Percentiles rank a stretch among this genome's conserved stretches.
phyloP scores from a whole-genome alignment of 1,140 invertebrate genomes.

The Chrysomallon squamiferum region DNA sequence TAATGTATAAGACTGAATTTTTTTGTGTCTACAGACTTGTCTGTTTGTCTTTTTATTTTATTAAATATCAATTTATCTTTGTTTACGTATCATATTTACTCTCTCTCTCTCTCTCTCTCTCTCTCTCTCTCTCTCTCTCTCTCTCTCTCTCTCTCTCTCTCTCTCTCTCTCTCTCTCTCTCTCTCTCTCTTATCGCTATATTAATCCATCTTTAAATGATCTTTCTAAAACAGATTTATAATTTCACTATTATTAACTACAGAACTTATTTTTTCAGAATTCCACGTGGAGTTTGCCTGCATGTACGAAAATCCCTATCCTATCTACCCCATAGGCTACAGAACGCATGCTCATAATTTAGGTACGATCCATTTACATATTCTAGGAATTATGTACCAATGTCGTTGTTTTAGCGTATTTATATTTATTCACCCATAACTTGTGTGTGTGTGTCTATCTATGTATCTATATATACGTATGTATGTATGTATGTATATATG shows the following conservation, averaged over 20 bases:
- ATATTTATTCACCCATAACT: too few species aligned
- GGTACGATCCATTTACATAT: constrained; percentile 51
- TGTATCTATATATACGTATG: neutral
- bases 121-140: constrained; percentile 1
- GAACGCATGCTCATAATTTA: constrained; percentile 61
- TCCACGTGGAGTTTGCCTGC: constrained; percentile 59
- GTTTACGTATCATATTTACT: neutral
- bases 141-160: constrained; percentile 8
- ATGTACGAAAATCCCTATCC: constrained; percentile 27
- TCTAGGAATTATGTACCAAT: too few species aligned
- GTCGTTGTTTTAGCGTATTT: too few species aligned
- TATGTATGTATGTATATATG: neutral
- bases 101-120: constrained; percentile 11
- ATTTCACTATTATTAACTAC: neutral
- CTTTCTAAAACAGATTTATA: too few species aligned
- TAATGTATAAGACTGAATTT: too few species aligned
- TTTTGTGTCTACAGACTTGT: too few species aligned
- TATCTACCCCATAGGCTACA: constrained; percentile 60
- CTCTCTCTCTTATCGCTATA: neutral
- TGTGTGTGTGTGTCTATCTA: too few species aligned
- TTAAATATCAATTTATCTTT: too few species aligned
- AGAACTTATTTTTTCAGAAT: constrained; percentile 28
- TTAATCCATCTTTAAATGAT: too few species aligned
- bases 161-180: constrained; percentile 1
- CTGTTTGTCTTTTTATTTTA: too few species aligned